These are phyloP conservation scores for Ataeniobius toweri DNA, from an alignment of 2,797 vertebrate species.

Conservation along the genomic window DNA sequence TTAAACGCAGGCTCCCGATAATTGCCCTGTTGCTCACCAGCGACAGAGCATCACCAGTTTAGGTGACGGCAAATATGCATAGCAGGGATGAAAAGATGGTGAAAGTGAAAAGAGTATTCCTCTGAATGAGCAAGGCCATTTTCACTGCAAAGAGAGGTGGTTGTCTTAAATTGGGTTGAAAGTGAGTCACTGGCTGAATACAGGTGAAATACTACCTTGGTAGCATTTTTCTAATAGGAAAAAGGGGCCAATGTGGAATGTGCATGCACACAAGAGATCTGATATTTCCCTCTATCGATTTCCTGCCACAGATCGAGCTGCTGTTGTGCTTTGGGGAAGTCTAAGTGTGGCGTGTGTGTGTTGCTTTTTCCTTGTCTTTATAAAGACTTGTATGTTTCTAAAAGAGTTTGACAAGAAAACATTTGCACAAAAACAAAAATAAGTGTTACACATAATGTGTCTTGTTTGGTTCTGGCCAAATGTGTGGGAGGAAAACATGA, in stretches of 20 bases:
- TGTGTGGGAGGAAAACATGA: constrained; percentile 13
- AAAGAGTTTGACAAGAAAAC: constrained; percentile 26
- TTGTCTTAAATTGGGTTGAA: constrained; percentile 65
- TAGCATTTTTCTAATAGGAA: constrained; percentile 40
- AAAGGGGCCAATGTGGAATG: constrained; percentile 30
- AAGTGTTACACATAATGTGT: constrained; percentile 20
- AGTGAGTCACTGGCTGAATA: constrained; percentile 50
- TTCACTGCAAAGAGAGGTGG: constrained; percentile 48
- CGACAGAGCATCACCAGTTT: constrained; percentile 61
- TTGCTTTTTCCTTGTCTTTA: constrained; percentile 32
- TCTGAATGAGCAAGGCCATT: constrained; percentile 54
- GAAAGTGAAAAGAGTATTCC: constrained; percentile 47
- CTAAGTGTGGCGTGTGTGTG: constrained; percentile 25
- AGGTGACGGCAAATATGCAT: constrained; percentile 71
- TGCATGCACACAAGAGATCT: constrained; percentile 61
- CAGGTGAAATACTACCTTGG: constrained; percentile 50
- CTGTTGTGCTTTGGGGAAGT: constrained; percentile 53
- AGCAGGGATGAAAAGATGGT: constrained; percentile 63
- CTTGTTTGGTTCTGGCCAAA: constrained; percentile 5
- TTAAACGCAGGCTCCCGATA: constrained; percentile 68
- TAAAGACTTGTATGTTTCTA: constrained; percentile 25
- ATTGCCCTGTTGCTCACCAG: constrained; percentile 68
- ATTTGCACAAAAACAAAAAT: constrained; percentile 10
- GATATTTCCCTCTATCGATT: constrained; percentile 73
- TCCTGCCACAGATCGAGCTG: constrained; percentile 65